A percentile compares a stretch with the other conserved stretches of the same genome.
Conservation (phyloP, 2,113 vertebrate species). For the Pachyramphus minor region DNA sequence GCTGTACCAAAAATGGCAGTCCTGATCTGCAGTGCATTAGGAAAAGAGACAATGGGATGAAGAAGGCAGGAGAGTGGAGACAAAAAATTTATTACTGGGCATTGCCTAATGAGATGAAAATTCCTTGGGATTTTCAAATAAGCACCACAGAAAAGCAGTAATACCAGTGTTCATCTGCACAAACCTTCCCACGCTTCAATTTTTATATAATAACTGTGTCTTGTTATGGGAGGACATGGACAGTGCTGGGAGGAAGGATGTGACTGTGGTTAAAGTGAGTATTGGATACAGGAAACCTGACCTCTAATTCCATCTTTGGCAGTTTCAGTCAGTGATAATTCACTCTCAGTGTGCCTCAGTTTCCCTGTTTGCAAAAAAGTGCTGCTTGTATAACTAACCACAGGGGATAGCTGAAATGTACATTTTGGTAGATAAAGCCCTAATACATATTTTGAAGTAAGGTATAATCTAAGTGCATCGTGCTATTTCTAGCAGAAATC, state of each 20-base stretch:
- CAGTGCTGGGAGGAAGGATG: not conserved
- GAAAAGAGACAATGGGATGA: conserved; percentile 18
- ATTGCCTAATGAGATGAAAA: conserved; percentile 45
- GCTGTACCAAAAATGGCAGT: conserved; percentile 48
- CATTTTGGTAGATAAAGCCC: not conserved
- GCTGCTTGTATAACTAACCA: not conserved
- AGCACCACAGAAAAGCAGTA: not conserved
- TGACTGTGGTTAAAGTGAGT: conserved; percentile 12
- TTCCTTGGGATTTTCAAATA: conserved; percentile 47
- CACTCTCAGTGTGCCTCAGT: not conserved
- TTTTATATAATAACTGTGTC: conserved; percentile 23
- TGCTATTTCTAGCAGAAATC: conserved; percentile 29
- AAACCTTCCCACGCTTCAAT: conserved; percentile 45
- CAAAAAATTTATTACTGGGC: conserved; percentile 34
- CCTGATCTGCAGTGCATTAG: conserved; percentile 16
- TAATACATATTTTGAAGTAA: not conserved
- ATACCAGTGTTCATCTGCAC: not conserved
- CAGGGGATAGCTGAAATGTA: not conserved
- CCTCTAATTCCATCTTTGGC: conserved; percentile 15
- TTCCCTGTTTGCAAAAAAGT: not conserved
- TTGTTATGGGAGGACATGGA: conserved; percentile 28
- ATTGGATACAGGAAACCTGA: not conserved
- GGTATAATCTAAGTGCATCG: not conserved
- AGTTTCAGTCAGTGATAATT: conserved; percentile 1
- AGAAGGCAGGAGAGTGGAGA: conserved; percentile 23